Evolutionary conservation across 2,888 invertebrate genomes (phyloP), one percentile per base, ranked within the genome.

Genomic region (Clostera curtula): DNA sequence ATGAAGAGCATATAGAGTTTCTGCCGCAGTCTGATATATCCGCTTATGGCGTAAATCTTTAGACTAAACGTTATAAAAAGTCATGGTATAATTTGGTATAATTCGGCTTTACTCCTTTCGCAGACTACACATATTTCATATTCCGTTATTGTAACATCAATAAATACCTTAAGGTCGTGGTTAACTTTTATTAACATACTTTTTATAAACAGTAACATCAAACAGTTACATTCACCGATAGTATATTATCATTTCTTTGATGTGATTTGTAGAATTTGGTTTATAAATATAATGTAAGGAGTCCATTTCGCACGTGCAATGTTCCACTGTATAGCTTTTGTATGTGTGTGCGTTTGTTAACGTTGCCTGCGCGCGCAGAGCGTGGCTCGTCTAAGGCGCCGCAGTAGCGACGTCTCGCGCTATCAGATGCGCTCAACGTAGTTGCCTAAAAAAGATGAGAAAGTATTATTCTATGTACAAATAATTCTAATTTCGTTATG

Each of bases 361-460:
- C 53, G 61, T 35, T 39, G 47, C 17, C 59, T 56, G 17, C 74
- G 66, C 51, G 70, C 59, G 56, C 76, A 73, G 31, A 75, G 56
- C 37, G 79, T 57, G 42, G 71, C 75, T 53, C 72, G 66, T 27
- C 73, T 71, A 53, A 80, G 62, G 35, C 83, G 80, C 37, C 79
- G 76, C 65, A 77, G 56, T 58, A 77, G 67, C 66, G 75, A 73
- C 50, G 59, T 37, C 49, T 62, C 63, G 60, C 79, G 82, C 82
- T 83, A 82, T 83, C 83, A 83, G 63, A 83, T 83, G 59, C 83
- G 80, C 66, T 83, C 82, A 58, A 83, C 83, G 65, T 83, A 83
- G 80, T 98, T 99, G 49, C 98, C 98, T n/a, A n/a, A 38, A 38
- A 12, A 12, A 12, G 11, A 21, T 3, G 1, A 12, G 12, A 15